A percentile compares a stretch with the other conserved stretches of the same genome.
These are phyloP conservation scores for Lytechinus variegatus DNA, from an alignment of 35 echinoderm and acorn worm genomes.

Conservation along the genomic window DNA sequence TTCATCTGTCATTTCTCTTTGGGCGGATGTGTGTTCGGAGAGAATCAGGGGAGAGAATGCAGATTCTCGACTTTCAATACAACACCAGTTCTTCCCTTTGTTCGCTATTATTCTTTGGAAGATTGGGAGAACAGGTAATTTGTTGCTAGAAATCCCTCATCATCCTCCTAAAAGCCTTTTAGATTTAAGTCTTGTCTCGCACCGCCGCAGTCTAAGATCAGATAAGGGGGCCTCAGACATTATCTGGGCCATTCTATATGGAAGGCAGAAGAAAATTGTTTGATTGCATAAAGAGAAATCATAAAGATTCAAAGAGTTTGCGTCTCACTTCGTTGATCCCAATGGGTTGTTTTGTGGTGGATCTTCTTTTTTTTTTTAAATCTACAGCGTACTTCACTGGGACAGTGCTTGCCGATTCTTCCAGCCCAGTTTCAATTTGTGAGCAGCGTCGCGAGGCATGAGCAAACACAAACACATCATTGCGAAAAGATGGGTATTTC, in stretches of 20 bases:
- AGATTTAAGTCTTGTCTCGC: conserved; percentile 1
- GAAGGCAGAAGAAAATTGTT: not conserved
- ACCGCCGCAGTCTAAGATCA: not conserved
- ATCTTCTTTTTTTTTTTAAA: not conserved
- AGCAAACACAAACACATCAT: not conserved
- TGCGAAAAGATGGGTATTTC: not conserved
- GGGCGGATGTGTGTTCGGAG: not conserved
- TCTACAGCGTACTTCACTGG: not conserved
- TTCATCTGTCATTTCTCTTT: not conserved
- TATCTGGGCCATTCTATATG: not conserved
- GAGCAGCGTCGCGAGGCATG: not conserved
- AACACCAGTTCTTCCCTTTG: not conserved
- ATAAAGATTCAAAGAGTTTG: not conserved
- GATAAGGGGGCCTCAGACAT: not conserved
- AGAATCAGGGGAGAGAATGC: not conserved
- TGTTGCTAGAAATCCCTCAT: not conserved
- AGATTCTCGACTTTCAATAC: not conserved
- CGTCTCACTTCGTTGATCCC: not conserved
- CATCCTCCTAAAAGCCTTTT: not conserved
- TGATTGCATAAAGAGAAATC: not conserved
- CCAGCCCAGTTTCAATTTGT: not conserved
- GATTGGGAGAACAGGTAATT: not conserved
- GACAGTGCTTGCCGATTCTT: not conserved
- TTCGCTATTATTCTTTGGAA: not conserved
- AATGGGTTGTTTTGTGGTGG: not conserved